Base-by-base conservation (phyloP, 2,888 invertebrate species). In the Cetonia aurata region DNA sequence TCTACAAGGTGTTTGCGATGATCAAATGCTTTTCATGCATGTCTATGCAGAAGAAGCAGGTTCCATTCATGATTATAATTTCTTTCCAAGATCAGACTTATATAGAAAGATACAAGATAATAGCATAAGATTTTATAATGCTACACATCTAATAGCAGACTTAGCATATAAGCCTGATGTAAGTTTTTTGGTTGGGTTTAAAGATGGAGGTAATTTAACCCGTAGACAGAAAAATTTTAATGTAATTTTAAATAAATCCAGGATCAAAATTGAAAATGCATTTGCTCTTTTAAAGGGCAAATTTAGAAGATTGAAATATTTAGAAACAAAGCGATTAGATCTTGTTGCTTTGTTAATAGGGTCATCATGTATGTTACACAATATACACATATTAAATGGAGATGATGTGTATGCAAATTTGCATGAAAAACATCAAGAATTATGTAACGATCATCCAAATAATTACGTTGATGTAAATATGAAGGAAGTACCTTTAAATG, bases 1-100 rank as follows among this genome's bases (percentile, higher is more conserved):
- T 13, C 15, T 65, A 33, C 65, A 65, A 65, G 31, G 65, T 8
- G 52, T 48, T n/a, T 65, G 65, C 10, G 52, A 65, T 15, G 13
- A 48, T 15, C 48, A 37, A 33, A 65, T 15, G 19, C 4, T 50
- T 9, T 65, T 65, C 31, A 50, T 37, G 10, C 9, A 50, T 48
- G 65, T 65, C 31, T 65, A 65, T 50, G 33, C 15, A 15, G 65
- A 17, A 33, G 48, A 52, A 33, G 25, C 48, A 10, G 62, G 62
- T 4, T 62, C 48, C n/a, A 13, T 46, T 25, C 31, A 57, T 57
- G 57, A 57, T 57, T 37, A 37, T 15, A 31, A 17, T 9, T 17
- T 57, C 4, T 57, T 15, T 48, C n/a, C 13, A 50, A 31, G 17
- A 37, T 65, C 65, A 37, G 50, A 48, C 9, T 37, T 65, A 17